Percentiles rank a stretch among this genome's conserved stretches.
phyloP scores from a whole-genome alignment of 2,797 vertebrate species.

The Lophotriccus pileatus region DNA sequence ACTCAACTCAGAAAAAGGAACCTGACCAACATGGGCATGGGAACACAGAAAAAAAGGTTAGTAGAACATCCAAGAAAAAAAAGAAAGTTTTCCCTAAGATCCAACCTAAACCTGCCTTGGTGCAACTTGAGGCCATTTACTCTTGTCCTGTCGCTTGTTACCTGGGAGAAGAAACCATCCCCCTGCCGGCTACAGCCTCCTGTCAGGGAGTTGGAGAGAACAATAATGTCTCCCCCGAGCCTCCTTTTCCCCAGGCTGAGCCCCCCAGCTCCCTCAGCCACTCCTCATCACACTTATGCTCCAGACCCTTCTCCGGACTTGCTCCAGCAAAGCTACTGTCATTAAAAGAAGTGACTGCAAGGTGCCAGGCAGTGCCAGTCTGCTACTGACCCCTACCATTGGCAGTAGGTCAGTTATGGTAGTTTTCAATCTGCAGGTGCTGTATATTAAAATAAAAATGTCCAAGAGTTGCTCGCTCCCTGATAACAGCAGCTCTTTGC shows the following conservation, averaged over 20 bases:
- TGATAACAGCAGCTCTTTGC: background rate
- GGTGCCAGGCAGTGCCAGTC: background rate
- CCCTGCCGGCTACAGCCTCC: background rate
- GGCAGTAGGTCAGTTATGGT: rapidly evolving
- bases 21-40: background rate
- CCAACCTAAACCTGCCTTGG: background rate
- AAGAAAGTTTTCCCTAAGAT: background rate
- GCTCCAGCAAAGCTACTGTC: background rate
- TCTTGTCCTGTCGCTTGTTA: background rate
- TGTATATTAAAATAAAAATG: background rate
- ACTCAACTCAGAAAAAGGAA: background rate
- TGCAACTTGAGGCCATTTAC: background rate
- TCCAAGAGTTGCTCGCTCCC: background rate
- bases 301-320: background rate
- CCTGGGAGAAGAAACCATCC: background rate
- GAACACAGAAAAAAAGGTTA: background rate
- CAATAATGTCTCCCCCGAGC: background rate
- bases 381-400: background rate
- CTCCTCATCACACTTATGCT: background rate
- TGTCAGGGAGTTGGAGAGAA: background rate
- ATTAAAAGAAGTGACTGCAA: background rate
- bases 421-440: background rate
- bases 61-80: background rate
- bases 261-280: background rate
- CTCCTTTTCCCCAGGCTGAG: background rate